Evolutionary conservation across 2,888 invertebrate species (phyloP).

Genomic region (Acanthosepion lycidas): DNA sequence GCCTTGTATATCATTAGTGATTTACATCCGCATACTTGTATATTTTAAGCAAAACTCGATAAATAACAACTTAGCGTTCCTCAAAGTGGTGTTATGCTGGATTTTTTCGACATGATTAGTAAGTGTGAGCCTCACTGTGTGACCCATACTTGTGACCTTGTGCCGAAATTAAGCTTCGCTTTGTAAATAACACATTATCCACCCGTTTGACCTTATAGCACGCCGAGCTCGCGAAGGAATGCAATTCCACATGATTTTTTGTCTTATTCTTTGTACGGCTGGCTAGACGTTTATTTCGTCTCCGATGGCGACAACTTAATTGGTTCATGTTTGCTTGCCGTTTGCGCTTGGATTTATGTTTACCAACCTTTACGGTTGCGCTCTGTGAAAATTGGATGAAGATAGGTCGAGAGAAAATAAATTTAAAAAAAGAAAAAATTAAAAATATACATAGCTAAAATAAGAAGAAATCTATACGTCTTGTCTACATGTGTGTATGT

Average conservation of each 20-base stretch:
- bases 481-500: neutral
- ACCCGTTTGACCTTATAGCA: conserved; percentile 6
- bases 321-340: neutral
- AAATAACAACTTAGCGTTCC: too few species aligned
- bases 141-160: too few species aligned
- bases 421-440: neutral
- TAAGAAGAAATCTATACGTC: neutral
- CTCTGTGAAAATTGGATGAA: neutral
- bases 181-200: neutral
- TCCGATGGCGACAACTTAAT: conserved; percentile 6
- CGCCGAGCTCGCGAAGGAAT: neutral
- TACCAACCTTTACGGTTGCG: neutral
- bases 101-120: too few species aligned
- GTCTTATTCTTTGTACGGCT: neutral
- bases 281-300: neutral
- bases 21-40: too few species aligned
- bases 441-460: neutral
- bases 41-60: too few species aligned
- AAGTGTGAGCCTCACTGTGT: too few species aligned
- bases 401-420: conserved; percentile 16
- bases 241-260: neutral
- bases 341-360: neutral
- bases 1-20: too few species aligned
- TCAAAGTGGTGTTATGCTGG: too few species aligned
- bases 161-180: too few species aligned